Evolutionary conservation across 2,888 invertebrate species (phyloP).

Genomic region (Harpalus rufipes): DNA sequence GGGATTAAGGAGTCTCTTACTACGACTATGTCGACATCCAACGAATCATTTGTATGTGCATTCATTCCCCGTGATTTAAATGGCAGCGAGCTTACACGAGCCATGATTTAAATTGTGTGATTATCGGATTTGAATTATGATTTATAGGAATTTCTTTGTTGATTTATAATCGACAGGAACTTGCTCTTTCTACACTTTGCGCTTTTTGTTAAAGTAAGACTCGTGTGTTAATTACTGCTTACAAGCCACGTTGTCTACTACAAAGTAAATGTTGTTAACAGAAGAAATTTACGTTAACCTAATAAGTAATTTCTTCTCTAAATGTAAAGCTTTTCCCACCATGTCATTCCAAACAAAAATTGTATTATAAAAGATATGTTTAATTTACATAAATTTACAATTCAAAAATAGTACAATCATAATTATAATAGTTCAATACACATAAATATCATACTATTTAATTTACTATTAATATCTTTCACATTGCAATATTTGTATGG

Average conservation of each 20-base stretch:
- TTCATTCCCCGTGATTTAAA: slow-evolving; percentile 57
- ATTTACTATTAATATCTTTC: not conserved
- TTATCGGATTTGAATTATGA: slow-evolving; percentile 63
- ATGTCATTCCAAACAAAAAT: not conserved
- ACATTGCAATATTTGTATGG: not conserved
- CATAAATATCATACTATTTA: not conserved
- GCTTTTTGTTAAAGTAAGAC: slow-evolving; percentile 19
- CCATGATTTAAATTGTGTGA: slow-evolving; percentile 63
- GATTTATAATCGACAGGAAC: slow-evolving; percentile 59
- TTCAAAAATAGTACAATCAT: not conserved
- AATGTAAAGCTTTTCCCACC: not conserved
- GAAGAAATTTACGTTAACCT: slow-evolving; percentile 1
- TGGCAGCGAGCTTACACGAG: slow-evolving; percentile 53
- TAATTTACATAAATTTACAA: not conserved
- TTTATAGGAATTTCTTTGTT: slow-evolving; percentile 57
- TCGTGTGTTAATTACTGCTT: slow-evolving; percentile 48
- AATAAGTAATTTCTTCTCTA: not conserved
- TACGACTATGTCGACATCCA: not conserved
- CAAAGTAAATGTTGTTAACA: not conserved
- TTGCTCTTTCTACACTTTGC: slow-evolving; percentile 52
- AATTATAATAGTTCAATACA: not conserved
- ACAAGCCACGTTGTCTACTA: slow-evolving; percentile 2
- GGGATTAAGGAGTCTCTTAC: not conserved
- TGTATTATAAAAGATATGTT: not conserved
- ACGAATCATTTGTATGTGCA: slow-evolving; percentile 57